A percentile compares a stretch with the other conserved stretches of the same genome.
Conservation (phyloP, 1,140 invertebrate genomes). For the Ceratoteleas bidentatus region DNA sequence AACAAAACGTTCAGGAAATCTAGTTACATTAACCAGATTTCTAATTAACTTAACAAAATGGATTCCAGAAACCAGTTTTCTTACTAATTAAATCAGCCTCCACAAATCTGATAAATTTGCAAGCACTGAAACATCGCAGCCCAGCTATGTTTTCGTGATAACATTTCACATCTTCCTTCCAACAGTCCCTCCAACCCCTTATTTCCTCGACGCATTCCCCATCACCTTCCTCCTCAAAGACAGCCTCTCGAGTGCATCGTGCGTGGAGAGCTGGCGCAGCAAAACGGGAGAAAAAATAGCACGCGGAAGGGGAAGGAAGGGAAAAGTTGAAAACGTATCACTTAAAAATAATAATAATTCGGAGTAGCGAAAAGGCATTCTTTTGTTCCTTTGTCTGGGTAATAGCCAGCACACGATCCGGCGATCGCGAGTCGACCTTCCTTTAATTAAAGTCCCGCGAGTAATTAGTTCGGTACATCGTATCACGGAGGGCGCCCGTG, state of each 20-base stretch:
- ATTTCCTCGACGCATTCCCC: no score
- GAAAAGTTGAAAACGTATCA: constrained; percentile 12
- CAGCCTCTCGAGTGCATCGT: neutral
- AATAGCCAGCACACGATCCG: constrained; percentile 44
- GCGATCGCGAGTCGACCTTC: constrained; percentile 53
- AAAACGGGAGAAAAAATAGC: constrained; percentile 7
- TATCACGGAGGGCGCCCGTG: constrained; percentile 50
- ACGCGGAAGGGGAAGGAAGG: neutral
- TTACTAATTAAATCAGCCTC: no score
- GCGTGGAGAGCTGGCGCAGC: constrained; percentile 8
- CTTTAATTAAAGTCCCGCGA: constrained; percentile 65
- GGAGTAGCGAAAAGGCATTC: constrained; percentile 40
- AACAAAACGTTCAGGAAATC: no score
- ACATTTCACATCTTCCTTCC: no score
- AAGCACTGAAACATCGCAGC: no score
- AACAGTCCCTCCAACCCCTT: no score
- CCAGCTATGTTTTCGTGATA: no score
- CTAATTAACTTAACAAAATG: no score
- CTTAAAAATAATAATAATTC: constrained; percentile 40
- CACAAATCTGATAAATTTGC: no score
- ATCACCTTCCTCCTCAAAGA: neutral
- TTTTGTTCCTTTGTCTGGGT: constrained; percentile 45
- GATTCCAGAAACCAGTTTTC: no score
- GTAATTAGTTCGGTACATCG: constrained; percentile 60
- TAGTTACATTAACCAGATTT: no score